Percentiles rank a stretch among this genome's conserved stretches.
Evolutionary conservation across 2,797 vertebrate species (phyloP).

Genomic region (Chelon auratus): DNA sequence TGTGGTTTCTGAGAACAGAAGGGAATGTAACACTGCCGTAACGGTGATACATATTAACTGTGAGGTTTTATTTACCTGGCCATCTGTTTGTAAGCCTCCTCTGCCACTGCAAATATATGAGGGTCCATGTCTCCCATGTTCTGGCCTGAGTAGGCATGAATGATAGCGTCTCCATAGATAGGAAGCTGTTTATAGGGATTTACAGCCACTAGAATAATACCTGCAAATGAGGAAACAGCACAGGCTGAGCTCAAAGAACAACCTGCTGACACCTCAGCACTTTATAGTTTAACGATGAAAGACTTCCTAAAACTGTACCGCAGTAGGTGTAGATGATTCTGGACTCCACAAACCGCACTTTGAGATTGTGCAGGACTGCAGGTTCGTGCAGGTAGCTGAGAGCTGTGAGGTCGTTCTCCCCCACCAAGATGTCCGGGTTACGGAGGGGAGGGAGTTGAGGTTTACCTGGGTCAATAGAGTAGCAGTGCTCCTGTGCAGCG

Average conservation of each 20-base stretch:
- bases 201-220: slow-evolving; percentile 97
- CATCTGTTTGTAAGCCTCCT: slow-evolving; percentile 99
- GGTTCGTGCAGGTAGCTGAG: slow-evolving; percentile 98
- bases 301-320: slow-evolving; percentile 79
- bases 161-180: slow-evolving; percentile 96
- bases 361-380: slow-evolving; percentile 96
- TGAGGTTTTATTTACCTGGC: slow-evolving; percentile 86
- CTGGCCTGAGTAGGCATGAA: slow-evolving; percentile 97
- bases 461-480: slow-evolving; percentile 82
- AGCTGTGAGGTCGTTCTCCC: slow-evolving; percentile 98
- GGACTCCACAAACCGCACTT: slow-evolving; percentile 94
- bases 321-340: slow-evolving; percentile 98
- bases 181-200: slow-evolving; percentile 96
- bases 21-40: background rate
- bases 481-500: slow-evolving; percentile 83
- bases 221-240: slow-evolving; percentile 76
- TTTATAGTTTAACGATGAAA: slow-evolving; percentile 1
- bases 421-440: slow-evolving; percentile 98
- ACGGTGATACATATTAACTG: background rate
- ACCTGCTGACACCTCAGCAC: background rate
- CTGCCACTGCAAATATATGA: slow-evolving; percentile 98
- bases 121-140: slow-evolving; percentile 99
- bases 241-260: slow-evolving; percentile 20
- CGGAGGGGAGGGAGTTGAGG: slow-evolving; percentile 90
- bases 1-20: slow-evolving; percentile 87